Evolutionary conservation across 2,888 invertebrate genomes (phyloP), one percentile per base, ranked within the genome.

Genomic region (Tipula vernalis): DNA sequence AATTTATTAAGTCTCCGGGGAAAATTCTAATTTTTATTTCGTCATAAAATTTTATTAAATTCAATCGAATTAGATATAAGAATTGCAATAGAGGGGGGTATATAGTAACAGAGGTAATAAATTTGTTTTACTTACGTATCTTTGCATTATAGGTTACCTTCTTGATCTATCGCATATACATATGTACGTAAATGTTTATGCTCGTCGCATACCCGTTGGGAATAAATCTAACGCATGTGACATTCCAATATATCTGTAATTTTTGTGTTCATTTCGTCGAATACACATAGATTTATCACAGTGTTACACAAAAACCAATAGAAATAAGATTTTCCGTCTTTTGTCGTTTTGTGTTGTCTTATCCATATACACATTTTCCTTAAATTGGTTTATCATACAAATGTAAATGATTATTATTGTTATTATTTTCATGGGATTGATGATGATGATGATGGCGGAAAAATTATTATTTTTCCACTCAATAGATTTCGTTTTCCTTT

Each of bases 401-500:
- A 71, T 71, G 71, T 71, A 71, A 71, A 71, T 71, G 71, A 71
- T 71, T 71, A 71, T 71, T 57, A 57, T 57, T 57, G 51, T 57
- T 57, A 15, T 57, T 71, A 71, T 71, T 71, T 71, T 71, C 71
- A 71, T 71, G 71, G 71, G 71, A 71, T 71, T 71, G 71, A 71
- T 57, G 57, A 57, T 57, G 71, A 71, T 71, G 71, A 12, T 71
- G 71, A 28, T 71, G 71, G 71, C 28, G 71, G 71, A 71, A 71
- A 71, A 71, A 71, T 71, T 71, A 71, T 71, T 71, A 71, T 71
- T 71, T 71, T 71, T 71, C 71, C 71, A 71, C 71, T 71, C 71
- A 71, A 71, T 71, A 71, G 71, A 71, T 28, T 71, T 28, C 71
- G 71, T 71, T 71, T 71, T 71, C 28, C 18, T 71, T 71, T 28